These are phyloP conservation scores for Clepsis dumicolana DNA, from an alignment of 2,888 invertebrate species.

Conservation along the genomic window DNA sequence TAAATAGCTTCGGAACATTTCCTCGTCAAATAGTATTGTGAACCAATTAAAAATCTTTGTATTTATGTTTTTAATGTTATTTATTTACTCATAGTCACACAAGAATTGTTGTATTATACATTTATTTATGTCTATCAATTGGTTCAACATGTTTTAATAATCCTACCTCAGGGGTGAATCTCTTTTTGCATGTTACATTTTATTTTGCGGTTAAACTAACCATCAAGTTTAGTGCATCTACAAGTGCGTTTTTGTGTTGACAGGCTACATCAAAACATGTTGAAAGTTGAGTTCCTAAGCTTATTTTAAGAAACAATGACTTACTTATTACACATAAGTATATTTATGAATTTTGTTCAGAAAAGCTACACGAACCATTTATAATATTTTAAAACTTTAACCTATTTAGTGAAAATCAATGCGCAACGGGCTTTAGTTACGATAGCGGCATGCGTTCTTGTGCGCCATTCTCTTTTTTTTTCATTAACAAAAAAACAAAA, in stretches of 20 bases:
- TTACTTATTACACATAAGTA: constrained; percentile 42
- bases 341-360: constrained; percentile 40
- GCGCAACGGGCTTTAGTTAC: constrained; percentile 17
- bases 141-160: constrained; percentile 72
- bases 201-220: constrained; percentile 39
- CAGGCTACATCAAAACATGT: constrained; percentile 66
- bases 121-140: constrained; percentile 57
- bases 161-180: constrained; percentile 47
- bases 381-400: constrained; percentile 40
- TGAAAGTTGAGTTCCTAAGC: constrained; percentile 61
- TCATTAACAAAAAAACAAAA: constrained; percentile 32
- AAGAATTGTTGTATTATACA: constrained; percentile 66
- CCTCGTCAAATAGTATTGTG: constrained; percentile 10
- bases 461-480: constrained; percentile 21
- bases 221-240: constrained; percentile 49
- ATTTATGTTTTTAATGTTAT: constrained; percentile 54
- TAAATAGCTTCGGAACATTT: constrained; percentile 8
- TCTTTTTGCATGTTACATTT: constrained; percentile 47
- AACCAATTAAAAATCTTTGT: constrained; percentile 61
- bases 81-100: constrained; percentile 76
- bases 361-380: constrained; percentile 39
- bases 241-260: constrained; percentile 53
- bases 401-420: constrained; percentile 33
- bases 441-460: constrained; percentile 30
- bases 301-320: constrained; percentile 55